These are phyloP conservation scores for Drosophila truncata DNA, from an alignment of 1,140 invertebrate genomes.

Conservation along the genomic window DNA sequence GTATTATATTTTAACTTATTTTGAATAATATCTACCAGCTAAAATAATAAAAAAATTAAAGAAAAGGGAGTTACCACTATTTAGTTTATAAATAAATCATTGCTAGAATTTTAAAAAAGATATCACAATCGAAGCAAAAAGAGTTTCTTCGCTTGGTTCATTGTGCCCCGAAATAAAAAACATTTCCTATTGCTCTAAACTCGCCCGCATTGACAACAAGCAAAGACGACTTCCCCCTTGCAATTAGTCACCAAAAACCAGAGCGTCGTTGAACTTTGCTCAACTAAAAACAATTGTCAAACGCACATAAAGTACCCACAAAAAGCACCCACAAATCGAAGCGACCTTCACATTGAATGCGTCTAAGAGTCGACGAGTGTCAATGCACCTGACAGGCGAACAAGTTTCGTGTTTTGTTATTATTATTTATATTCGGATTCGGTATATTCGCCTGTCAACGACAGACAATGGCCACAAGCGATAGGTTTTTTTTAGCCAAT, in stretches of 20 bases:
- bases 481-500: slow-evolving; percentile 61
- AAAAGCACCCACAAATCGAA: slow-evolving; percentile 31
- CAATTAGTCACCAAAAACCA: slow-evolving; percentile 64
- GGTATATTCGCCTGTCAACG: slow-evolving; percentile 44
- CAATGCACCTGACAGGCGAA: slow-evolving; percentile 63
- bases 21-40: rapidly evolving
- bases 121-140: background rate
- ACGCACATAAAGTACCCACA: slow-evolving; percentile 16
- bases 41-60: background rate
- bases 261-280: slow-evolving; percentile 60
- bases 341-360: slow-evolving; percentile 80
- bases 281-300: slow-evolving; percentile 43
- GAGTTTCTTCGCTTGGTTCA: slow-evolving; percentile 22
- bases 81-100: slow-evolving; percentile 1
- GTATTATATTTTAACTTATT: background rate
- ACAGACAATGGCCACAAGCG: slow-evolving; percentile 43
- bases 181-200: slow-evolving; percentile 34
- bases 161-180: slow-evolving; percentile 28
- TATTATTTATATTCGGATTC: slow-evolving; percentile 71
- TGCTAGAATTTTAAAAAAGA: background rate
- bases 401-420: slow-evolving; percentile 58
- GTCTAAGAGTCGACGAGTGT: slow-evolving; percentile 47
- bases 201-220: slow-evolving; percentile 49
- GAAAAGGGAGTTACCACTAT: background rate
- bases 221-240: slow-evolving; percentile 70